Evolutionary conservation across 2,113 vertebrate species (phyloP).

Genomic region (Chaetodon trifascialis): DNA sequence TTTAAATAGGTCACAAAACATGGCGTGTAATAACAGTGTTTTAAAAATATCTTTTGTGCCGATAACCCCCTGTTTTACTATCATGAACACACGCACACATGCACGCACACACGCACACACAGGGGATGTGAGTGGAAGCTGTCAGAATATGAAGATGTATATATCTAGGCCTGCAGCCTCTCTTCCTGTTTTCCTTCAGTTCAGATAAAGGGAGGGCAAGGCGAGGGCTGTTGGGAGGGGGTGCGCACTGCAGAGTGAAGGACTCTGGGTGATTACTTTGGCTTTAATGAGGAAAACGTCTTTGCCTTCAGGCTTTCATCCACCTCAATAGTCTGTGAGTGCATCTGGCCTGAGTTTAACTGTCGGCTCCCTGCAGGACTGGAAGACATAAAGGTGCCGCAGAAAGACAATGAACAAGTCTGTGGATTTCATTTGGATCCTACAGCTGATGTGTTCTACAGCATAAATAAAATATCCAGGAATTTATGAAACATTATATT

Average conservation of each 20-base stretch:
- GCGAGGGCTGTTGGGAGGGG: neutral
- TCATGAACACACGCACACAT: constrained; percentile 12
- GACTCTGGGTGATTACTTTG: constrained; percentile 49
- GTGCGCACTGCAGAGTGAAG: constrained; percentile 16
- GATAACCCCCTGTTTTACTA: neutral
- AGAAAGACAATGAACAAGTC: neutral
- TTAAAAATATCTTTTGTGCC: neutral
- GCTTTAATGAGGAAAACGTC: constrained; percentile 59
- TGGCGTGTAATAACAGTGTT: neutral
- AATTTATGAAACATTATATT: constrained; percentile 12
- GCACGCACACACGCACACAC: constrained; percentile 10
- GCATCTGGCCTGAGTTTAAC: constrained; percentile 26
- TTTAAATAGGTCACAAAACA: constrained; percentile 13
- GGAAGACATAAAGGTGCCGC: neutral
- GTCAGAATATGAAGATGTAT: constrained; percentile 35
- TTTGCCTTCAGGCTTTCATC: constrained; percentile 56
- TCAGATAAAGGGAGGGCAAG: constrained; percentile 1
- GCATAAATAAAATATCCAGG: constrained; percentile 10
- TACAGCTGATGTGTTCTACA: constrained; percentile 7
- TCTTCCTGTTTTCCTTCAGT: constrained; percentile 33
- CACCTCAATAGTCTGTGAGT: constrained; percentile 47
- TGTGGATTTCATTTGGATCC: neutral
- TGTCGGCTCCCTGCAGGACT: constrained; percentile 5
- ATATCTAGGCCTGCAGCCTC: constrained; percentile 23
- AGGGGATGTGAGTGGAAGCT: constrained; percentile 5